Percentiles rank a stretch among this genome's conserved stretches.
phyloP scores from a whole-genome alignment of 2,797 vertebrate genomes.

The Ispidina picta region DNA sequence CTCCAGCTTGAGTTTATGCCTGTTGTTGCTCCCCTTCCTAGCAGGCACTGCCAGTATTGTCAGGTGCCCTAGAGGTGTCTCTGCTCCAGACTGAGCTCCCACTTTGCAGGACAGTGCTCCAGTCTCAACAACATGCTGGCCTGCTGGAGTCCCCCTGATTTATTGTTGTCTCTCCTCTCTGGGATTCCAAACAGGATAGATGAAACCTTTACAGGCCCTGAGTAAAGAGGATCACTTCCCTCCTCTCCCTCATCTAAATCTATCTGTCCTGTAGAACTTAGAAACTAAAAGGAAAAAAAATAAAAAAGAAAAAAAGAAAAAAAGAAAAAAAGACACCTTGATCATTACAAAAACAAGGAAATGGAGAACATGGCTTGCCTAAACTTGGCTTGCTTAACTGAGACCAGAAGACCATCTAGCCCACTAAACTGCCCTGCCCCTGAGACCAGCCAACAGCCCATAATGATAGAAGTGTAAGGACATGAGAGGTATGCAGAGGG shows the following conservation, averaged over 20 bases:
- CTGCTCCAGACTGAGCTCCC: not conserved
- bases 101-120: not conserved
- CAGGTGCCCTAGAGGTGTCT: not conserved
- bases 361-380: not conserved
- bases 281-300: not conserved
- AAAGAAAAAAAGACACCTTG: not conserved
- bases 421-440: not conserved
- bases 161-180: not conserved
- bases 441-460: not conserved
- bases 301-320: not conserved
- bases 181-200: not conserved
- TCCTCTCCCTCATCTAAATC: not conserved
- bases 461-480: not conserved
- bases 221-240: not conserved
- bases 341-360: not conserved
- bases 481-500: not conserved
- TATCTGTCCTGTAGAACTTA: not conserved
- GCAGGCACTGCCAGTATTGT: not conserved
- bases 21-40: accelerated
- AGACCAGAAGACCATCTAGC: not conserved
- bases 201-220: accelerated
- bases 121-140: not conserved
- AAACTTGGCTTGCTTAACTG: not conserved
- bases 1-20: not conserved
- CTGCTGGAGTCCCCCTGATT: not conserved